Percentiles rank a stretch among this genome's conserved stretches.
phyloP scores from a whole-genome alignment of 2,888 invertebrate species.

The Eupithecia abbreviata region DNA sequence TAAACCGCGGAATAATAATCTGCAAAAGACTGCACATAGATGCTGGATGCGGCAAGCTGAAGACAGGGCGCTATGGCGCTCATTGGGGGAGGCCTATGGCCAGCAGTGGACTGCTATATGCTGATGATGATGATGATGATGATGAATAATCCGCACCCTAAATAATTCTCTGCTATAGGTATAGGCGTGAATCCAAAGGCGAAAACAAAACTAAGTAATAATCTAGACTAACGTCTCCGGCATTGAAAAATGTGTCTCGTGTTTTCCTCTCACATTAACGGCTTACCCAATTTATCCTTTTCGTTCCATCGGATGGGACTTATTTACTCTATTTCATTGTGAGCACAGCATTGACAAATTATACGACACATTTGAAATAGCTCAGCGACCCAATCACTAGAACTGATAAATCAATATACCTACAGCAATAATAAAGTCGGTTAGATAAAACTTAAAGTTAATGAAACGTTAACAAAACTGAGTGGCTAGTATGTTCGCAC shows the following conservation, averaged over 20 bases:
- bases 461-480: too few species aligned
- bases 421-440: not conserved
- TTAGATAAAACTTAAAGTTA: too few species aligned
- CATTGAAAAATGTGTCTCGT: slow-evolving; percentile 10
- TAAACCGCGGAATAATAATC: too few species aligned
- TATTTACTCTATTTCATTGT: slow-evolving; percentile 3
- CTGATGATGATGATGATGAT: too few species aligned
- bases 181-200: not conserved
- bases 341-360: slow-evolving; percentile 1
- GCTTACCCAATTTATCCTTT: slow-evolving; percentile 25
- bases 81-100: too few species aligned
- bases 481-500: too few species aligned
- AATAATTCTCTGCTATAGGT: not conserved
- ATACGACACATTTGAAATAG: not conserved
- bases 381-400: not conserved
- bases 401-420: not conserved
- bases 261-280: slow-evolving; percentile 17
- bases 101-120: too few species aligned
- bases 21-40: too few species aligned
- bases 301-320: slow-evolving; percentile 7
- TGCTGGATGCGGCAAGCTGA: too few species aligned
- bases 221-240: not conserved
- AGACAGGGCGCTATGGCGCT: too few species aligned
- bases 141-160: not conserved
- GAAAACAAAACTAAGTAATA: not conserved